A percentile compares a stretch with the other conserved stretches of the same genome.
phyloP scores from a whole-genome alignment of 2,797 vertebrate species.

The Gymnocypris eckloni region DNA sequence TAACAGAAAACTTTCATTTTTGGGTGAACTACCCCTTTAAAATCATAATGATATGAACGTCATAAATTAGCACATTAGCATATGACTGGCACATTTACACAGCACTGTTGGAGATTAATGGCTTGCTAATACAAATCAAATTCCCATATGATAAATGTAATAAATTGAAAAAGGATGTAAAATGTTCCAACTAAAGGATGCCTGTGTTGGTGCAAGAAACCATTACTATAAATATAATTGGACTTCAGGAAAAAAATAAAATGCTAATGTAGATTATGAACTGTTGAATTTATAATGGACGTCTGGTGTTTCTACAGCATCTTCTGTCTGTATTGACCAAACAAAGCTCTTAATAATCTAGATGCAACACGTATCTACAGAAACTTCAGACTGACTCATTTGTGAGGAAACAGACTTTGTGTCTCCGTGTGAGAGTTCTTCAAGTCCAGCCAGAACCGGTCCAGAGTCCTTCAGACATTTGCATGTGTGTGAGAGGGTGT shows the following conservation, averaged over 20 bases:
- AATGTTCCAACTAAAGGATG: not conserved
- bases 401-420: not conserved
- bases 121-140: not conserved
- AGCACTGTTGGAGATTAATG: not conserved
- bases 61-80: not conserved
- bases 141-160: not conserved
- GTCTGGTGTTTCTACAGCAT: not conserved
- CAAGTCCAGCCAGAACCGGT: not conserved
- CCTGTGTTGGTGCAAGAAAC: not conserved
- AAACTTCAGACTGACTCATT: not conserved
- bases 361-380: not conserved
- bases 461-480: conserved; percentile 1
- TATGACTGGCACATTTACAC: not conserved
- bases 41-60: not conserved
- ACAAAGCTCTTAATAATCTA: not conserved
- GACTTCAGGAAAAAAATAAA: not conserved
- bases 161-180: not conserved
- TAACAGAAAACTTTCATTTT: not conserved
- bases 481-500: not conserved
- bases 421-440: not conserved
- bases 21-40: not conserved
- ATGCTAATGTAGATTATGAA: not conserved
- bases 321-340: not conserved
- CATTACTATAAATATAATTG: not conserved
- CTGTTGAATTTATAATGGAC: conserved; percentile 9